Percentiles rank a stretch among this genome's conserved stretches.
Conservation (phyloP, 2,113 vertebrate species). For the Epinephelus cyanopodus region DNA sequence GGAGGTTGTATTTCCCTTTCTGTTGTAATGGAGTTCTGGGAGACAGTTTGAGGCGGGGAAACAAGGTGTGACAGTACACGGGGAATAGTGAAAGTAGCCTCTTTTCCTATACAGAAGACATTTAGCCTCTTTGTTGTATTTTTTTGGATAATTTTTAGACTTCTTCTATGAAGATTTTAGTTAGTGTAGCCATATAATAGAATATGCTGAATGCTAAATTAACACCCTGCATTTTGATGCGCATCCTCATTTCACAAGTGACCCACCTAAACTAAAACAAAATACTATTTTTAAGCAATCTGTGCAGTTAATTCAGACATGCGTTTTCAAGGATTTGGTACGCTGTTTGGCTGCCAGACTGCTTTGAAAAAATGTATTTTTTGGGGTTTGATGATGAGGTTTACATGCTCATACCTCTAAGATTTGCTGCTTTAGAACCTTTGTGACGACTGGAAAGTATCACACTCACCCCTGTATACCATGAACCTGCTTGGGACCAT, state of each 20-base stretch:
- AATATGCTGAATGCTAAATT: neutral
- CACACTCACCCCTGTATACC: neutral
- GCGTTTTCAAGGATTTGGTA: neutral
- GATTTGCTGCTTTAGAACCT: neutral
- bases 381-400: neutral
- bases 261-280: neutral
- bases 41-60: neutral
- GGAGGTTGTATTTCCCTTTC: constrained; percentile 2
- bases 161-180: neutral
- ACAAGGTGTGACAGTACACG: constrained; percentile 6
- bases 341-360: neutral
- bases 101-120: neutral
- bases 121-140: neutral
- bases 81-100: neutral
- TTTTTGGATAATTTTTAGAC: neutral
- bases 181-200: neutral
- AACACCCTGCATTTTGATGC: neutral
- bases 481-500: neutral
- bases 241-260: neutral
- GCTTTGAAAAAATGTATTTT: neutral
- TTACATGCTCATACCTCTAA: neutral
- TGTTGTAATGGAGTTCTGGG: constrained; percentile 8
- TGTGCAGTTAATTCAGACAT: neutral
- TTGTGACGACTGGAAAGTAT: neutral
- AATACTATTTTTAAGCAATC: neutral